Percentiles rank a stretch among this genome's conserved stretches.
phyloP scores from a whole-genome alignment of 2,888 invertebrate species.

The Synergus japonicus region DNA sequence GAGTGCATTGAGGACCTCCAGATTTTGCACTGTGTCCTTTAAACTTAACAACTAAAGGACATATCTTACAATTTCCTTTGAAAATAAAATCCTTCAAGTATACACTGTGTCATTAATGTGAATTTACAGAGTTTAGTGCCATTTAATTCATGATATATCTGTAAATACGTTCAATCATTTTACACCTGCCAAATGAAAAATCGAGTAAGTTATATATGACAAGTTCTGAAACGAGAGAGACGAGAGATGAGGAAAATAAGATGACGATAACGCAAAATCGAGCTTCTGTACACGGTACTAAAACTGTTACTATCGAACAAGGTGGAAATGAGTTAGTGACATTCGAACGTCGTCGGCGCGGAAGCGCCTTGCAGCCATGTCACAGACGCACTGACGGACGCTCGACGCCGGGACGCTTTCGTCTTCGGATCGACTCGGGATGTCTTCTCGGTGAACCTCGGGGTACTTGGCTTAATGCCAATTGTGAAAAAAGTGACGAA shows the following conservation, averaged over 20 bases:
- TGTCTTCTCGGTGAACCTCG: conserved; percentile 75
- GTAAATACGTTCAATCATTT: not conserved
- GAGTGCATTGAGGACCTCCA: conserved; percentile 1
- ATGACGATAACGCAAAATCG: conserved; percentile 41
- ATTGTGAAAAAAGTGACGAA: conserved; percentile 46
- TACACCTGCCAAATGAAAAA: not conserved
- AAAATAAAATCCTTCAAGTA: not conserved
- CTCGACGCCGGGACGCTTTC: conserved; percentile 76
- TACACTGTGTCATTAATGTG: not conserved
- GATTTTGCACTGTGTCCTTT: conserved; percentile 1
- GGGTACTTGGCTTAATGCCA: conserved; percentile 71
- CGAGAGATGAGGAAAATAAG: conserved; percentile 42
- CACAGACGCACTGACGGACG: conserved; percentile 77
- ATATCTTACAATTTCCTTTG: not conserved
- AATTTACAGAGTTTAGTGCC: not conserved
- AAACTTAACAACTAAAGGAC: not conserved
- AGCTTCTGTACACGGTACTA: conserved; percentile 38
- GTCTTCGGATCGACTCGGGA: conserved; percentile 73
- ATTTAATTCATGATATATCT: not conserved
- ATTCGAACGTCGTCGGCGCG: conserved; percentile 61
- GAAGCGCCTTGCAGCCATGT: conserved; percentile 76
- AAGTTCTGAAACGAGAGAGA: conserved; percentile 37
- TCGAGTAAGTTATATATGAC: not conserved
- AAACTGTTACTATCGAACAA: conserved; percentile 27
- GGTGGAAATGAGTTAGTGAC: conserved; percentile 27